Evolutionary conservation across 1,140 invertebrate genomes (phyloP).

Genomic region (Aculops lycopersici): DNA sequence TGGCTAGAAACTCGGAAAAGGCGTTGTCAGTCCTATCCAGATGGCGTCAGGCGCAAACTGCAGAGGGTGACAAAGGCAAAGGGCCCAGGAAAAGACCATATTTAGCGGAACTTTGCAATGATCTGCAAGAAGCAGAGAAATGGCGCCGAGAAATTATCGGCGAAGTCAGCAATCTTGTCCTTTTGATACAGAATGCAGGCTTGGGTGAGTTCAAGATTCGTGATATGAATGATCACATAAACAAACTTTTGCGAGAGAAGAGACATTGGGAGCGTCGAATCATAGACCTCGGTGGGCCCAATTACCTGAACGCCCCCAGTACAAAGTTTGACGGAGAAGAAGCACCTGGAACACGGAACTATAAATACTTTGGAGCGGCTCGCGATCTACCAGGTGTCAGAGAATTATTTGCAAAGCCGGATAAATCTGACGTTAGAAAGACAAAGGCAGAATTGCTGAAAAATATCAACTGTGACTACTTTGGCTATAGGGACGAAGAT

Average conservation of each 20-base stretch:
- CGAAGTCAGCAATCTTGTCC: slow-evolving; percentile 92
- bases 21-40: slow-evolving; percentile 64
- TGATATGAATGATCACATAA: slow-evolving; percentile 97
- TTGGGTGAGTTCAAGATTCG: slow-evolving; percentile 86
- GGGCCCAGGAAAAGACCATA: slow-evolving; percentile 47
- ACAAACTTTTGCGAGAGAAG: slow-evolving; percentile 69
- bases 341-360: slow-evolving; percentile 83
- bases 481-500: slow-evolving; percentile 91
- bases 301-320: slow-evolving; percentile 38
- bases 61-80: slow-evolving; percentile 30
- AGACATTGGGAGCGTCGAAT: slow-evolving; percentile 93
- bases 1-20: slow-evolving; percentile 24
- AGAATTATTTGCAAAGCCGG: slow-evolving; percentile 85
- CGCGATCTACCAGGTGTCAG: slow-evolving; percentile 89
- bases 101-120: slow-evolving; percentile 64
- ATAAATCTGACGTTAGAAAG: slow-evolving; percentile 49
- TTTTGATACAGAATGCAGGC: slow-evolving; percentile 93
- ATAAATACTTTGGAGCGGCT: slow-evolving; percentile 97
- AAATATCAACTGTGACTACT: slow-evolving; percentile 90
- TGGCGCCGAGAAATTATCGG: slow-evolving; percentile 80
- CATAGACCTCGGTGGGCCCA: slow-evolving; percentile 65
- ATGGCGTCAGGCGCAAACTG: slow-evolving; percentile 69
- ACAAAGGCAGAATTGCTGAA: slow-evolving; percentile 86
- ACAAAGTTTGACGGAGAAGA: slow-evolving; percentile 76
- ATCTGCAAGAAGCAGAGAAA: slow-evolving; percentile 61